Base-by-base conservation (phyloP, 2,797 vertebrate species). In the Hyperoplus immaculatus region DNA sequence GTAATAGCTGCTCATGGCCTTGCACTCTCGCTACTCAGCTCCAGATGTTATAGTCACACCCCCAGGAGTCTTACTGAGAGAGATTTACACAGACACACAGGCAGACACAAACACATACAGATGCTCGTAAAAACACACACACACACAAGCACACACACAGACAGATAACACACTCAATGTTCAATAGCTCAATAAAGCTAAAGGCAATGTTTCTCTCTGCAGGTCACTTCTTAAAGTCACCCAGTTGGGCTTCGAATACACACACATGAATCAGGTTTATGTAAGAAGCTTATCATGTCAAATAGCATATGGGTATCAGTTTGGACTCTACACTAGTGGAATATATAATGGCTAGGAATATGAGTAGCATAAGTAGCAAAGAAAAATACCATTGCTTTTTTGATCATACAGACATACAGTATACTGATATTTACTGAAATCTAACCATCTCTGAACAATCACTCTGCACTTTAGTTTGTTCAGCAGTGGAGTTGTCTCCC, bases 11-110 rank as follows among this genome's bases (percentile, higher is more conserved):
- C 70, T 82, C 55, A 36, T 84, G 87, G 80, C 87, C 82, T 78
- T 42, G 36, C 16, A 29, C 79, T 87, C 82, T 74, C 16, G 57
- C 73, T 78, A 79, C 73, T 60, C 69, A 79, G 77, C 83, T 91
- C 80, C 89, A 93, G 90, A 92, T 93, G 90, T 91, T 90, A 67
- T 83, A 78, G 78, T 87, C 87, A 82, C 80, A 66, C 69, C 67
- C 75, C 59, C 53, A 68, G 67, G 76, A 83, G 70, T 81, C 69
- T 63, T 47, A 39, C 78, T 63, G 68, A 75, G 78, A 72, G 54
- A 80, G 14, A 81, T 87, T 66, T 82, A 83, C 72, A 76, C 69
- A 77, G 55, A 75, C 64, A 75, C 62, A 73, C 78, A 43, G 61
- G 51, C 82, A 63, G 49, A 75, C 69, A 61, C 41, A 56, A 38